Base-by-base conservation (phyloP, 2,113 vertebrate species). In the Brachyistius frenatus region DNA sequence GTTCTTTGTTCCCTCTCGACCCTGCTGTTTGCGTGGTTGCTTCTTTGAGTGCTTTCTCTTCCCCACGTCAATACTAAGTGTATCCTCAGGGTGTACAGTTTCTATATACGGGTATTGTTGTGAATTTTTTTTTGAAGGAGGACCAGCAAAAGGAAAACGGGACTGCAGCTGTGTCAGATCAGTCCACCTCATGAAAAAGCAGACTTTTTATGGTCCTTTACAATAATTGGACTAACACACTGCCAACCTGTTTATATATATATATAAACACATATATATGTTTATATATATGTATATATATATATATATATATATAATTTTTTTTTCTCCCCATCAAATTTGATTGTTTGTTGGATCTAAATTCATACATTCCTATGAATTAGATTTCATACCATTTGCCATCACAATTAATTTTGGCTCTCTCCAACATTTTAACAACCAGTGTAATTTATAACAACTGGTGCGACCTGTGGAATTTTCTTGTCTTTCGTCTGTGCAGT, bases 51-150 rank as follows among this genome's bases (percentile, higher is more conserved):
- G 73, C 76, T 87, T 93, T 77, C 74, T 85, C 69, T 80, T 88
- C 75, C 77, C 66, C 55, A 47, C 54, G 80, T 86, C 35, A 58
- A 62, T 83, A 82, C 84, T 79, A 62, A 88, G 81, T 44, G 76
- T 78, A 70, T 94, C 87, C 94, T 95, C 94, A 95, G 94, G 95
- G 94, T 94, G 85, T 89, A 90, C 85, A 88, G 87, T 90, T 93
- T 90, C 80, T 92, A 86, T 87, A 94, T 94, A 95, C 95, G 95
- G 95, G 95, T 95, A 95, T 94, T 92, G 85, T 84, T 87, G 75
- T 86, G n/a, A 89, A 71, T 85, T 83, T 63, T 23, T 23, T 23
- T 83, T 80, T 56, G 52, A 81, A 85, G 82, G 84, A 84, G 78
- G 69, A 88, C 76, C 79, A 79, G 64, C 53, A 44, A 54, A 69